Percentiles rank a stretch among this genome's conserved stretches.
These are phyloP conservation scores for Hartigia nigra DNA, from an alignment of 2,888 invertebrate species.

Conservation along the genomic window DNA sequence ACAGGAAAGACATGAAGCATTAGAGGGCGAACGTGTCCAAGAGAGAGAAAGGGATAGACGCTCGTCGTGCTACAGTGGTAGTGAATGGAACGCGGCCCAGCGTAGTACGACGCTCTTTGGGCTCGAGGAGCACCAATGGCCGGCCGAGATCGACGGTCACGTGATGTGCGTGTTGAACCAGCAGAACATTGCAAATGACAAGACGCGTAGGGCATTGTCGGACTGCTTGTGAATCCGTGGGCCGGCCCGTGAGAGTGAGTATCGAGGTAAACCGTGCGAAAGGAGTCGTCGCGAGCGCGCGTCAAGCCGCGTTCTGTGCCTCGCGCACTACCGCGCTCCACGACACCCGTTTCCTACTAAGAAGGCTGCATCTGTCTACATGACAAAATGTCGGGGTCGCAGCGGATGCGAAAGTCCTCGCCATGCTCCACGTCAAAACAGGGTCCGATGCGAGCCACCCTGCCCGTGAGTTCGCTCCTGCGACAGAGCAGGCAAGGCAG, in stretches of 20 bases:
- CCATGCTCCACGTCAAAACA: slow-evolving; percentile 72
- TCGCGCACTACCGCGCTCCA: slow-evolving; percentile 43
- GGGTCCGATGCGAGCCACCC: slow-evolving; percentile 81
- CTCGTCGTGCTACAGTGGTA: slow-evolving; percentile 52
- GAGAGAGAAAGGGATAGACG: slow-evolving; percentile 44
- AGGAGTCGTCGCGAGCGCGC: slow-evolving; percentile 8
- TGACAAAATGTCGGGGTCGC: slow-evolving; percentile 62
- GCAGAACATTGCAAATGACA: slow-evolving; percentile 61
- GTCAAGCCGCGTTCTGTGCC: slow-evolving; percentile 28
- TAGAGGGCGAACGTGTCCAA: not conserved
- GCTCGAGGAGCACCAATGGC: slow-evolving; percentile 46
- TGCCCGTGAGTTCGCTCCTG: slow-evolving; percentile 80
- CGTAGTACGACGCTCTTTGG: slow-evolving; percentile 52
- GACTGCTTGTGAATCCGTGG: slow-evolving; percentile 23
- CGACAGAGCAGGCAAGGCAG: slow-evolving; percentile 72
- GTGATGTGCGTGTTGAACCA: slow-evolving; percentile 57
- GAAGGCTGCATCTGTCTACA: slow-evolving; percentile 36
- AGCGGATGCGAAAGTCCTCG: slow-evolving; percentile 73
- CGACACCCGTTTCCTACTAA: slow-evolving; percentile 26
- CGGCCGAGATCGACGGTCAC: slow-evolving; percentile 47
- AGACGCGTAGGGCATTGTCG: slow-evolving; percentile 58
- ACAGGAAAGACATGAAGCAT: not conserved
- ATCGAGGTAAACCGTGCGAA: slow-evolving; percentile 1
- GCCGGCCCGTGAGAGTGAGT: slow-evolving; percentile 1
- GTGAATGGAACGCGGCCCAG: slow-evolving; percentile 62